Base-by-base conservation (phyloP, 1,140 invertebrate species). In the Dinothrombium tinctorium region DNA sequence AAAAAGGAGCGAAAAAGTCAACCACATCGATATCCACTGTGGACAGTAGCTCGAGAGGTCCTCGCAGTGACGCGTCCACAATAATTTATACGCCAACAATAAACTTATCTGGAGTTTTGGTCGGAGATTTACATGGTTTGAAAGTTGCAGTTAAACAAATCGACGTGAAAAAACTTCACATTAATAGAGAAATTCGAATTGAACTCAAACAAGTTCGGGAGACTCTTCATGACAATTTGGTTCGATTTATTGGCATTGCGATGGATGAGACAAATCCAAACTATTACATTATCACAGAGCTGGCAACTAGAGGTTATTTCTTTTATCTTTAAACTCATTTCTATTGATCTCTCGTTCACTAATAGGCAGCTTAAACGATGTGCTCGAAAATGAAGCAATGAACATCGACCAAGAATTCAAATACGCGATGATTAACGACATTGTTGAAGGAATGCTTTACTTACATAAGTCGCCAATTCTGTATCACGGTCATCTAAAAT, bases 401-500 rank as follows among this genome's bases (percentile, higher is more conserved):
- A 77, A 82, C 50, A 60, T 94, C 40, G 89, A 96, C 57, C 77
- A 74, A 67, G 79, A 87, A 65, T 92, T 95, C 55, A 72, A 77
- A 55, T 78, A 86, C 54, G 89, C 83, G 12, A 60, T 95, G 41
- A 83, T 90, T 60, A 76, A 83, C 53, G 89, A 96, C 58, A 74
- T 95, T 43, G 74, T 84, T 2, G 72, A 72, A 46, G 48, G 48
- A 9, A 42, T 53, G 45, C 8, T 36, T 25, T 50, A 43, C 29
- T 20, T 51, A 57, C 86, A 95, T 58, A 73, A 76, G 47, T 75
- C 78, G 59, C 60, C 66, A 49, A 65, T 90, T 57, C 67, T 69
- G 49, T 79, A 69, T 59, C 87, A 95, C 64, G 87, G 87, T 50
- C 90, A 90, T 68, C 70, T 95, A 47, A 92, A 90, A 62, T 87